phyloP scores from a whole-genome alignment of 2,888 invertebrate genomes.

The Lycophotia porphyrea region DNA sequence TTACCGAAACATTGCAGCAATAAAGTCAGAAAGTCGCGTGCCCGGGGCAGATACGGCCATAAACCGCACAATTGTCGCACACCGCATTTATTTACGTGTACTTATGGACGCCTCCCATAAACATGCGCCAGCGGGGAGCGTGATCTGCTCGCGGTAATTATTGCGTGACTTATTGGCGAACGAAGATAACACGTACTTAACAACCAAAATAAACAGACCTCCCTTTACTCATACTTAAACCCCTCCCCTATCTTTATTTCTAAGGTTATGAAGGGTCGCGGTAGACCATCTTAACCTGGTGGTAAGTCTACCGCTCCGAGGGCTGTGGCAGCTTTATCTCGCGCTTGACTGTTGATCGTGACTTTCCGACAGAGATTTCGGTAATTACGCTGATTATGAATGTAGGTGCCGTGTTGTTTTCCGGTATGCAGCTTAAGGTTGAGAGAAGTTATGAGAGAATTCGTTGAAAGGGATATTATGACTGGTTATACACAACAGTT shows the following conservation, averaged over 20 bases:
- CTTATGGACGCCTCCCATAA: constrained; percentile 83
- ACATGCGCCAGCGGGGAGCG: constrained; percentile 83
- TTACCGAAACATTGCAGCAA: constrained; percentile 66
- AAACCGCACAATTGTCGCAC: constrained; percentile 81
- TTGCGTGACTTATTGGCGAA: constrained; percentile 89
- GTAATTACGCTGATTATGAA: constrained; percentile 89
- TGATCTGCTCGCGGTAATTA: constrained; percentile 88
- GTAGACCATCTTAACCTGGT: constrained; percentile 75
- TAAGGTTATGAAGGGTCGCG: constrained; percentile 42
- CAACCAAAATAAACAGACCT: constrained; percentile 76
- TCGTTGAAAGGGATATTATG: constrained; percentile 19
- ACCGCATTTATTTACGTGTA: constrained; percentile 80
- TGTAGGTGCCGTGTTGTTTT: constrained; percentile 78
- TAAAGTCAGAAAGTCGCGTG: constrained; percentile 64
- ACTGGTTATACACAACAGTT: background rate
- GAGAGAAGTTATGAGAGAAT: constrained; percentile 32
- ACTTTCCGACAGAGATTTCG: constrained; percentile 87
- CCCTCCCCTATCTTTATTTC: constrained; percentile 33
- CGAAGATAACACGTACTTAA: constrained; percentile 87
- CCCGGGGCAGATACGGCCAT: constrained; percentile 78
- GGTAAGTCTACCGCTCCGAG: constrained; percentile 78
- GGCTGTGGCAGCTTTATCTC: constrained; percentile 87
- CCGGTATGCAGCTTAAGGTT: constrained; percentile 42
- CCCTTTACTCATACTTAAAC: constrained; percentile 46
- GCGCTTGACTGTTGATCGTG: constrained; percentile 87